Evolutionary conservation across 2,888 invertebrate genomes (phyloP), one percentile per base, ranked within the genome.

Genomic region (Cosmia pyralina): DNA sequence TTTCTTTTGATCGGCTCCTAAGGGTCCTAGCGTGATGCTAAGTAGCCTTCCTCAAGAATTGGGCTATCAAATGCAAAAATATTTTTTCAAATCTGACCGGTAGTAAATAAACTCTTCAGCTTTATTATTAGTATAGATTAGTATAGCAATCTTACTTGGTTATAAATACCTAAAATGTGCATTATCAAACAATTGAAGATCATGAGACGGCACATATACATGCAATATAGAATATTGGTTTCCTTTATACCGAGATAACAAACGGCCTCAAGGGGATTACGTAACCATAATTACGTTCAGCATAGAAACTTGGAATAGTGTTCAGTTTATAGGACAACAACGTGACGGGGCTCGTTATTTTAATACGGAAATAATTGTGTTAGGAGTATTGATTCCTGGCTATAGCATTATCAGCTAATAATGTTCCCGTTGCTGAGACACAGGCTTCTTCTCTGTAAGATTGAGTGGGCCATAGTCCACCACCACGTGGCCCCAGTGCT

Each of bases 281-380:
- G 50, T n/a, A 28, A 69, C 52, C 17, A 53, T 53, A 17, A 17
- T 69, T 50, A 70, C 10, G 17, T 38, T 22, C 22, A 55, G 55
- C 17, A 17, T 22, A 34, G 22, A 22, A 19, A 55, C 69, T 70
- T 4, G 34, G 44, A 22, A 44, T 17, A 8, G 8, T 28, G 28
- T 55, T 46, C 34, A 69, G 44, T 55, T 55, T 55, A 22, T 10
- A 34, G 4, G 22, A 17, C 11, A 68, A 46, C 8, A 53, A 34
- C n/a, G 28, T 69, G 17, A 34, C 8, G 15, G 50, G 8, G 28
- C 28, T 48, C 34, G 50, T 50, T 63, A 34, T 19, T 19, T 63
- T 48, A 46, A 13, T 28, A 28, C 4, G 44, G 46, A 44, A 62
- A 28, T 28, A 19, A 46, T 46, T 28, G 41, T 22, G n/a, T 0